These are phyloP conservation scores for Acanthurus lineatus DNA, from an alignment of 2,797 vertebrate genomes.

Conservation along the genomic window DNA sequence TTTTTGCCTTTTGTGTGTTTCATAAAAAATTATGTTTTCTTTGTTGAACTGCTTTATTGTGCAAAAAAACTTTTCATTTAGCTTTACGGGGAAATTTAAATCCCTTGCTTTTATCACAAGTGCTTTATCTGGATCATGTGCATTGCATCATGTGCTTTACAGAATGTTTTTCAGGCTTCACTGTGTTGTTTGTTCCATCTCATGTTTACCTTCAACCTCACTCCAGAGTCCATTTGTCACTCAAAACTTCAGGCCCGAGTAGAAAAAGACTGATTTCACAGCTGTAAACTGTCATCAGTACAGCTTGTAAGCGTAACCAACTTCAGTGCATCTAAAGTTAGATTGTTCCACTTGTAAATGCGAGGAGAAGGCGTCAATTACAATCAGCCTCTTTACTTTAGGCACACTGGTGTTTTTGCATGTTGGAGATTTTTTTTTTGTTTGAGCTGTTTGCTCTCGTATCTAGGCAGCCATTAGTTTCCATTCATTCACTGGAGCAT, in stretches of 20 bases:
- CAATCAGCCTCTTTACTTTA: not conserved
- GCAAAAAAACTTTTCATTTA: not conserved
- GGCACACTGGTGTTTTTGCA: not conserved
- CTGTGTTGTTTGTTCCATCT: constrained; percentile 27
- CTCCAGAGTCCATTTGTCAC: constrained; percentile 19
- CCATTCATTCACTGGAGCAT: not conserved
- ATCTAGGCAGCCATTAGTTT: constrained; percentile 12
- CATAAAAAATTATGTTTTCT: constrained; percentile 33
- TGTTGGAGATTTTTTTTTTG: not conserved
- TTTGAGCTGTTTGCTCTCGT: not conserved
- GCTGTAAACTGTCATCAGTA: not conserved
- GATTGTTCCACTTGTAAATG: constrained; percentile 14
- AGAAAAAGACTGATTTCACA: constrained; percentile 3
- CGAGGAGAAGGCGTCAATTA: constrained; percentile 3
- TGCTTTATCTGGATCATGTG: constrained; percentile 36
- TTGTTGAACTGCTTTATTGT: constrained; percentile 19
- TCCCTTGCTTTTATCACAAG: constrained; percentile 19
- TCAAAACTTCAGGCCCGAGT: constrained; percentile 12
- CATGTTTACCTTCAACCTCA: constrained; percentile 34
- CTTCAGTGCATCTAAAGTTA: not conserved
- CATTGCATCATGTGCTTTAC: constrained; percentile 38
- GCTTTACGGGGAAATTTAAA: not conserved
- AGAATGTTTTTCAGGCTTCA: constrained; percentile 12
- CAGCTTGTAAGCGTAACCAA: not conserved
- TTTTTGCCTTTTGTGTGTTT: constrained; percentile 15